These are phyloP conservation scores for Yponomeuta evonymella DNA, from an alignment of 2,888 invertebrate genomes.

Conservation along the genomic window DNA sequence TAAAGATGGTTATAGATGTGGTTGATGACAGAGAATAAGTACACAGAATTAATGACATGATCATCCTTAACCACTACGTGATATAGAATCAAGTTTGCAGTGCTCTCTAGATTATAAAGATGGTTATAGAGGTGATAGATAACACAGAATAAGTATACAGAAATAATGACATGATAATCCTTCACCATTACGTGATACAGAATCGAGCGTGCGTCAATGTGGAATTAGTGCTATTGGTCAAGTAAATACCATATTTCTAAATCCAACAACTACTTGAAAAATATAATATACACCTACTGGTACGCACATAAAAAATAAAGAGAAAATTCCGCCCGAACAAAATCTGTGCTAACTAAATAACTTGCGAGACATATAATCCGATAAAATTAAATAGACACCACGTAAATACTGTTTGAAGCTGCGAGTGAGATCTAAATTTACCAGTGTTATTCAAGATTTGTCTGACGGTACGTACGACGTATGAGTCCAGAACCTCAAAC, in stretches of 20 bases:
- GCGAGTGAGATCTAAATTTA: constrained; percentile 22
- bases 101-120: background rate
- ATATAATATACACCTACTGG: background rate
- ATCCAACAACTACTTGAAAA: background rate
- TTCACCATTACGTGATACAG: background rate
- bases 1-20: background rate
- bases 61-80: background rate
- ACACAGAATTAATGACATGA: background rate
- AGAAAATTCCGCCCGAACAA: background rate
- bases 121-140: background rate
- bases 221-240: background rate
- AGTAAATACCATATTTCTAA: background rate
- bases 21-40: background rate
- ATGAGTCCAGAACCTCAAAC: background rate
- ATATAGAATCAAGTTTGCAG: background rate
- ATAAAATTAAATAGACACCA: constrained; percentile 44
- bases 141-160: background rate
- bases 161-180: background rate
- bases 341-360: constrained; percentile 5
- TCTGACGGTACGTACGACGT: background rate
- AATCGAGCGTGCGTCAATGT: background rate
- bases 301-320: background rate
- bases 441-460: constrained; percentile 7
- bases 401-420: constrained; percentile 37
- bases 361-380: constrained; percentile 62